Evolutionary conservation across 2,888 invertebrate species (phyloP).

Genomic region (Pollenia griseotomentosa): DNA sequence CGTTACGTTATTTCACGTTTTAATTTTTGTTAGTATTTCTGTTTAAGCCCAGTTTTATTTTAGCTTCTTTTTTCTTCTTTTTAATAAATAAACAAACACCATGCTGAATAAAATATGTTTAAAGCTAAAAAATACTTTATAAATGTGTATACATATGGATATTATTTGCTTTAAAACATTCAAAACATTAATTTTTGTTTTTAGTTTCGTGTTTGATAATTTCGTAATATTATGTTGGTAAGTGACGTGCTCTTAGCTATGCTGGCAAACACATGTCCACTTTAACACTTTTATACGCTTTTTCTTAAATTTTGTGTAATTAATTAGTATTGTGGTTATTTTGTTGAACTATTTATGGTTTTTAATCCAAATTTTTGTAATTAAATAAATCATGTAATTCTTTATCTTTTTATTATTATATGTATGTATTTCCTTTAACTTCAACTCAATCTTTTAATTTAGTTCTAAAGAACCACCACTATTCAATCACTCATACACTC

Average conservation of each 20-base stretch:
- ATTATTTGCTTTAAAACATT: conserved; percentile 6
- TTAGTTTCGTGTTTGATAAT: conserved; percentile 44
- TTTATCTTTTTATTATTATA: neutral
- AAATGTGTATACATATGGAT: too few species aligned
- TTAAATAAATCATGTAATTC: too few species aligned
- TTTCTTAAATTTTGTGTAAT: conserved; percentile 26
- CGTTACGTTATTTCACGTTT: conserved; percentile 55
- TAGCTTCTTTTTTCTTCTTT: conserved; percentile 27
- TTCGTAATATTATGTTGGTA: conserved; percentile 61
- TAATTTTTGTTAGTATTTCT: conserved; percentile 15
- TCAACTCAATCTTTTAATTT: neutral
- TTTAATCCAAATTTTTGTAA: too few species aligned
- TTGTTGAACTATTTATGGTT: too few species aligned
- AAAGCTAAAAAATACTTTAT: too few species aligned
- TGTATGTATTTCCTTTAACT: neutral
- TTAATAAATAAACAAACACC: conserved; percentile 39
- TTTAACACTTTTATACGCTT: neutral
- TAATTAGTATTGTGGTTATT: too few species aligned
- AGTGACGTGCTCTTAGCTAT: neutral
- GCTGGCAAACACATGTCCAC: conserved; percentile 57
- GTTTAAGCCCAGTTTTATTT: conserved; percentile 60
- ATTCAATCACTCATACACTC: neutral
- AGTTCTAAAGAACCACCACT: conserved; percentile 16
- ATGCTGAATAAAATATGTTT: neutral
- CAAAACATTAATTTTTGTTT: conserved; percentile 23